Conservation (phyloP, 2,888 invertebrate genomes). For the Nomada fabriciana region DNA sequence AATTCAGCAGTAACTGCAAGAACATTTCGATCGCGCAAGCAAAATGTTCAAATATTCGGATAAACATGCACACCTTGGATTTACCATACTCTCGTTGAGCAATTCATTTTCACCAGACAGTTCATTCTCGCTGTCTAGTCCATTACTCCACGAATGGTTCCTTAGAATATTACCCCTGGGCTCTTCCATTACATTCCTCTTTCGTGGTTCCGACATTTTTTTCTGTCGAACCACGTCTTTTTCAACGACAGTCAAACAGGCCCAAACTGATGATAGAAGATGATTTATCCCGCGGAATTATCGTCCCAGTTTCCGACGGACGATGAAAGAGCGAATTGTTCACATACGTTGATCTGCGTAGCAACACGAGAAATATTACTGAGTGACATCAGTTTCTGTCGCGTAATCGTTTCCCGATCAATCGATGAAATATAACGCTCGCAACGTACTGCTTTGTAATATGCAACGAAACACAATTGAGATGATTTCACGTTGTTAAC, state of each 20-base stretch:
- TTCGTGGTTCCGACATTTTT: conserved; percentile 53
- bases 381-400: background rate
- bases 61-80: conserved; percentile 71
- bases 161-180: conserved; percentile 73
- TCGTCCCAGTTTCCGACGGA: conserved; percentile 51
- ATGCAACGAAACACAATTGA: conserved; percentile 17
- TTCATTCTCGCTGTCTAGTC: conserved; percentile 76
- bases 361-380: conserved; percentile 25
- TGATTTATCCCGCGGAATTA: conserved; percentile 59
- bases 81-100: conserved; percentile 63
- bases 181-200: conserved; percentile 37
- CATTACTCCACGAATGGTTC: conserved; percentile 78
- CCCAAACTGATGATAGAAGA: background rate
- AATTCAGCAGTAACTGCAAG: background rate
- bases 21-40: background rate
- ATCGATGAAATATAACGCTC: background rate
- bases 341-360: conserved; percentile 63
- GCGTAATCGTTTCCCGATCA: background rate
- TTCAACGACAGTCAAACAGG: background rate
- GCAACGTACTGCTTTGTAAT: conserved; percentile 34
- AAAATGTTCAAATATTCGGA: conserved; percentile 22
- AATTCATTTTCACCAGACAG: conserved; percentile 59
- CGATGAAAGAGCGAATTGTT: conserved; percentile 47
- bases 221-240: background rate
- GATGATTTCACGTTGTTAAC: conserved; percentile 33